phyloP scores from a whole-genome alignment of 2,888 invertebrate genomes.

The Acanthococcus lagerstroemiae region DNA sequence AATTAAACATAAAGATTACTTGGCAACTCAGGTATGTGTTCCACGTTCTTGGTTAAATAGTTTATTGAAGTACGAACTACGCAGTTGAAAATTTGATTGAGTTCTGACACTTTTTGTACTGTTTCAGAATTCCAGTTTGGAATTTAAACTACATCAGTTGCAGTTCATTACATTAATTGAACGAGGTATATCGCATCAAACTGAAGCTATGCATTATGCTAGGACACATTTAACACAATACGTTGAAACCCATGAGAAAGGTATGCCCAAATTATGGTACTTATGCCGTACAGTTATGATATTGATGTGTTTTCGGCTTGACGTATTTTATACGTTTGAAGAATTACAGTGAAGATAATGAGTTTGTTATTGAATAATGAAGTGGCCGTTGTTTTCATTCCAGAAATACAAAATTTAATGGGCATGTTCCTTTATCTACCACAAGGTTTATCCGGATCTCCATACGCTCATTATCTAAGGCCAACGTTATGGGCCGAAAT shows the following conservation, averaged over 20 bases:
- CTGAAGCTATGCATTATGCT: constrained; percentile 79
- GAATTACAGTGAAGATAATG: too few relatives aligned
- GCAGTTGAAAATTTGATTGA: neutral
- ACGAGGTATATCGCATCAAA: constrained; percentile 57
- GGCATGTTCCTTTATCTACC: constrained; percentile 70
- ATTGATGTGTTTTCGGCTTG: neutral
- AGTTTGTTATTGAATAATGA: neutral
- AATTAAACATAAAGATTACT: constrained; percentile 57
- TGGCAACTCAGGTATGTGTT: constrained; percentile 50
- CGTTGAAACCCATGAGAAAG: constrained; percentile 63
- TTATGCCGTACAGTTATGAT: neutral
- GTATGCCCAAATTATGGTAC: too few relatives aligned
- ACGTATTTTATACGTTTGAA: neutral
- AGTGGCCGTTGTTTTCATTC: constrained; percentile 36
- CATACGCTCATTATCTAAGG: constrained; percentile 64
- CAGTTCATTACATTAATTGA: constrained; percentile 65
- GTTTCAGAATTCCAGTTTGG: constrained; percentile 53
- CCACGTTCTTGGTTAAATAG: neutral
- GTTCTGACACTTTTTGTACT: too few relatives aligned
- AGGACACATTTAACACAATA: constrained; percentile 72
- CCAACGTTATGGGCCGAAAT: constrained; percentile 72
- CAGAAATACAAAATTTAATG: constrained; percentile 76
- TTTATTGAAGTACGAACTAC: neutral
- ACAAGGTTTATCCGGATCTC: constrained; percentile 66
- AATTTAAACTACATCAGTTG: constrained; percentile 71